A percentile compares a stretch with the other conserved stretches of the same genome.
These are phyloP conservation scores for Didymodactylos carnosus DNA, from an alignment of 2,888 invertebrate genomes.

Conservation along the genomic window DNA sequence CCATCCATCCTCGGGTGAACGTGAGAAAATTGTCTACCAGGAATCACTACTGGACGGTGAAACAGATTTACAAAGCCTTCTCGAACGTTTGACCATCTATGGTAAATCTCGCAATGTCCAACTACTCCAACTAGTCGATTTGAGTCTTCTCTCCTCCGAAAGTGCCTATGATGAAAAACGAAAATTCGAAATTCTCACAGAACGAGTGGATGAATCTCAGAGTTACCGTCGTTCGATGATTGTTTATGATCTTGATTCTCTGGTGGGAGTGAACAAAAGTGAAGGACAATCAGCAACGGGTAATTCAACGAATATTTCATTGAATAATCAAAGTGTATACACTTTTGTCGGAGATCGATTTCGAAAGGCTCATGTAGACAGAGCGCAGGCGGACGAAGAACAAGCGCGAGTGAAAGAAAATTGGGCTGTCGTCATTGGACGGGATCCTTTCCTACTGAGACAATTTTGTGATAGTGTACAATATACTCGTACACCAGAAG, in stretches of 20 bases:
- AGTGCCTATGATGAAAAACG: background rate
- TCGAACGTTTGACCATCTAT: background rate
- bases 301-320: background rate
- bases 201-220: background rate
- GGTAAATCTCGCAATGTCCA: background rate
- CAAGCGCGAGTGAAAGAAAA: background rate
- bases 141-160: background rate
- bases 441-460: background rate
- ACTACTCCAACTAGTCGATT: background rate
- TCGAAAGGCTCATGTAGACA: background rate
- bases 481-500: background rate
- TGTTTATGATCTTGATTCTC: background rate
- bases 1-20: background rate
- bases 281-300: background rate
- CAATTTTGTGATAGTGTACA: background rate
- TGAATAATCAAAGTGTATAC: background rate
- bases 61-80: background rate
- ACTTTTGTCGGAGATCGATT: background rate
- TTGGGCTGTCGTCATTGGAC: background rate
- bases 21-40: background rate
- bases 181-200: background rate
- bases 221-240: background rate
- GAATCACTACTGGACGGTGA: background rate
- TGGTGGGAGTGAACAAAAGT: background rate
- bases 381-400: background rate